Evolutionary conservation across 1,140 invertebrate species (phyloP).

Genomic region (Cephus cinctus): DNA sequence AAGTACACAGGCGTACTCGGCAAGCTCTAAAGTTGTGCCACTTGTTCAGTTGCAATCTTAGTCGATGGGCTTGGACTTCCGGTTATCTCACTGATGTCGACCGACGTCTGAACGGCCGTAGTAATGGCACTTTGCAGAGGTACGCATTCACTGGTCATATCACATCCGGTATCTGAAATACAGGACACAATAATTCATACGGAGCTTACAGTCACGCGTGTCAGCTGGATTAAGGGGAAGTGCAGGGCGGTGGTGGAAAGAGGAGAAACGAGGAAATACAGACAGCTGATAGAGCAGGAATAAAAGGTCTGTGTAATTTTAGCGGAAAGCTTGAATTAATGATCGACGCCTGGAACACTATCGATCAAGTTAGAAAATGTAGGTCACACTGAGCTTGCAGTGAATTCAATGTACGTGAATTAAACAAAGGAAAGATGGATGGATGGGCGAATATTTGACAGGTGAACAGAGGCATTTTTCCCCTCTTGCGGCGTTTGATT

Average conservation of each 20-base stretch:
- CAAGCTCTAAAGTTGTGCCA: slow-evolving; percentile 43
- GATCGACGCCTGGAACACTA: background rate
- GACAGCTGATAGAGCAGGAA: background rate
- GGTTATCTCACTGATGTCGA: slow-evolving; percentile 47
- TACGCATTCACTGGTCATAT: slow-evolving; percentile 43
- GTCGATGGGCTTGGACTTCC: slow-evolving; percentile 41
- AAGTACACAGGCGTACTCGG: no score
- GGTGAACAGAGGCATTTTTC: background rate
- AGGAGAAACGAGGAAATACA: background rate
- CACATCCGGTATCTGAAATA: slow-evolving; percentile 45
- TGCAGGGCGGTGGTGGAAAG: background rate
- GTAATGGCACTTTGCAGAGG: slow-evolving; percentile 45
- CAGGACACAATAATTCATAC: background rate
- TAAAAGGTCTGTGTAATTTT: background rate
- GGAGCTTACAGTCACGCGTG: background rate
- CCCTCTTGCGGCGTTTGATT: background rate
- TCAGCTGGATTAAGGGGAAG: slow-evolving; percentile 1
- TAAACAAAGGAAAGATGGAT: background rate
- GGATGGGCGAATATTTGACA: background rate
- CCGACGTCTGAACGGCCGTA: slow-evolving; percentile 47
- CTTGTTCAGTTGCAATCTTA: slow-evolving; percentile 45
- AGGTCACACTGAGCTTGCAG: background rate
- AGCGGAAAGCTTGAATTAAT: background rate
- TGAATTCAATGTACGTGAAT: background rate
- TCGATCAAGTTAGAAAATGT: background rate